phyloP scores from a whole-genome alignment of 37 sponge, comb jelly and placozoan genomes.

The Halichondria panicea region DNA sequence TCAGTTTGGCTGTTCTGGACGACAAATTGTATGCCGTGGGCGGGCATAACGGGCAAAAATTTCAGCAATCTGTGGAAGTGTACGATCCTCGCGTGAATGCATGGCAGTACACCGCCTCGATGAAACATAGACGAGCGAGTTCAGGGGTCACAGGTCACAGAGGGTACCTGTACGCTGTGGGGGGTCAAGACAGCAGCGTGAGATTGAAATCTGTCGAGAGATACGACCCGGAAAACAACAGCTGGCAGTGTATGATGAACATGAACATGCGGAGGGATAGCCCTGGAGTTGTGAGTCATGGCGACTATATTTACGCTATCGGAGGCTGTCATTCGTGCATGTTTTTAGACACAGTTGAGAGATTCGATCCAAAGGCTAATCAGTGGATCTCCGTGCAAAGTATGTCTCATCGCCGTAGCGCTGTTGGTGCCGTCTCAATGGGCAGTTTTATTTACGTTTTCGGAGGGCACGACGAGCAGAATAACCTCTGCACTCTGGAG shows the following conservation, averaged over 20 bases:
- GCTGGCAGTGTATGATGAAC: slow-evolving; percentile 26
- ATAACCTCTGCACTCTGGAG: slow-evolving; percentile 24
- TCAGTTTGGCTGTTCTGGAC: slow-evolving; percentile 29
- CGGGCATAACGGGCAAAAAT: slow-evolving; percentile 40
- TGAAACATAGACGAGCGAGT: slow-evolving; percentile 38
- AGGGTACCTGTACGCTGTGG: slow-evolving; percentile 34
- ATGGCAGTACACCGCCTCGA: slow-evolving; percentile 16
- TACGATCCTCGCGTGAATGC: slow-evolving; percentile 8
- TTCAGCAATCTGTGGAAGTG: slow-evolving; percentile 31
- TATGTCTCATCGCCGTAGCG: slow-evolving; percentile 43
- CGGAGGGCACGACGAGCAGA: slow-evolving; percentile 39
- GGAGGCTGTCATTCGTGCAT: slow-evolving; percentile 64
- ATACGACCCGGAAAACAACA: slow-evolving; percentile 22
- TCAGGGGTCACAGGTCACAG: slow-evolving; percentile 27
- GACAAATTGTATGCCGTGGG: slow-evolving; percentile 35
- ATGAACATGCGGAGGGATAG: slow-evolving; percentile 60
- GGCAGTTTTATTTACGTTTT: slow-evolving; percentile 26
- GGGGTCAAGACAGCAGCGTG: slow-evolving; percentile 36
- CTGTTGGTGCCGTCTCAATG: slow-evolving; percentile 19
- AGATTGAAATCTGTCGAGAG: slow-evolving; percentile 33
- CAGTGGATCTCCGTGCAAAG: slow-evolving; percentile 31
- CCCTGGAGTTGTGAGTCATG: slow-evolving; percentile 31
- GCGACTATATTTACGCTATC: slow-evolving; percentile 55
- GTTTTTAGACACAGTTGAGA: slow-evolving; percentile 59
- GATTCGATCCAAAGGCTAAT: slow-evolving; percentile 29